Percentiles rank a stretch among this genome's conserved stretches.
Evolutionary conservation across 2,888 invertebrate species (phyloP).

Genomic region (Didymodactylos carnosus): DNA sequence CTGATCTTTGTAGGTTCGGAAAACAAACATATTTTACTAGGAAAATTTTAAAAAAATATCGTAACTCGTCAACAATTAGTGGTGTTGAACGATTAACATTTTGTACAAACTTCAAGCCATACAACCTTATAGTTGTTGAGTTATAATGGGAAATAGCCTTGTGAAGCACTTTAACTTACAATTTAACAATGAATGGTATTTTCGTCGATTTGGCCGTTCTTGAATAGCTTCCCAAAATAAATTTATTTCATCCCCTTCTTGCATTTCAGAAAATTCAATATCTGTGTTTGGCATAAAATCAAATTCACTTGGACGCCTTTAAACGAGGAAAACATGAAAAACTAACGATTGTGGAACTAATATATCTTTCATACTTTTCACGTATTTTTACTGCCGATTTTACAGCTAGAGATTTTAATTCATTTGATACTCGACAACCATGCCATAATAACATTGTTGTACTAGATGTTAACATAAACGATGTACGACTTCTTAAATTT

Average conservation of each 20-base stretch:
- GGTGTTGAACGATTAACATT: no score
- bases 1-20: no score
- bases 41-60: no score
- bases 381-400: constrained; percentile 23
- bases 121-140: no score
- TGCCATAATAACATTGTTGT: constrained; percentile 59
- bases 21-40: no score
- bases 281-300: constrained; percentile 39
- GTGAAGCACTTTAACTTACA: not conserved
- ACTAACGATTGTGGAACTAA: not conserved
- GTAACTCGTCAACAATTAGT: no score
- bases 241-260: constrained; percentile 53
- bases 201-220: constrained; percentile 9
- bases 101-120: no score
- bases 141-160: no score
- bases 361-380: constrained; percentile 20
- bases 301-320: constrained; percentile 45
- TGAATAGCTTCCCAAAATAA: constrained; percentile 45
- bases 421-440: constrained; percentile 51
- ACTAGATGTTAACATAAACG: constrained; percentile 51
- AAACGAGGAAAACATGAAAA: constrained; percentile 30
- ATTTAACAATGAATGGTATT: not conserved
- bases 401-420: constrained; percentile 43
- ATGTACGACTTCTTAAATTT: constrained; percentile 59
- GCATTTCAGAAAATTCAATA: constrained; percentile 39